Evolutionary conservation across 2,113 vertebrate genomes (phyloP).

Genomic region (Climacteris rufus): DNA sequence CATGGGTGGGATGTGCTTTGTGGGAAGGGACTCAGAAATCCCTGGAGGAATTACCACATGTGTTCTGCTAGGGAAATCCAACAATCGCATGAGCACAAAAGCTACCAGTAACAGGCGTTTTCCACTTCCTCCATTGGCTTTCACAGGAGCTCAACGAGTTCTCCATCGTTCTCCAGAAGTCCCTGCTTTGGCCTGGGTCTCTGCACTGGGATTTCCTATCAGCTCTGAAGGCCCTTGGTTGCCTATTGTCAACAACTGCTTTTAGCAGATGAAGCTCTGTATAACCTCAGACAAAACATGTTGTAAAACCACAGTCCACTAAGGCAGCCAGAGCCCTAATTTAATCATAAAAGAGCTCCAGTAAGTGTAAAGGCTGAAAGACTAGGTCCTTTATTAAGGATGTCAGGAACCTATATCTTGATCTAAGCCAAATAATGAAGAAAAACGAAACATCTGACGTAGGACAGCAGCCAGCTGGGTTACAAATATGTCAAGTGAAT

Average conservation of each 20-base stretch:
- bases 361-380: background rate
- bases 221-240: background rate
- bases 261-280: background rate
- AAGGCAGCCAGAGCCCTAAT: background rate
- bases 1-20: background rate
- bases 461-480: background rate
- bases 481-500: background rate
- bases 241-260: background rate
- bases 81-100: conserved; percentile 13
- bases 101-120: background rate
- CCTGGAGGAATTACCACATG: background rate
- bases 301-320: background rate
- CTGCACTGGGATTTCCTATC: conserved; percentile 13
- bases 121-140: conserved; percentile 18
- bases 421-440: background rate
- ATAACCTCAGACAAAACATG: background rate
- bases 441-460: background rate
- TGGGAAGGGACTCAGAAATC: background rate
- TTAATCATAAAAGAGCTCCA: background rate
- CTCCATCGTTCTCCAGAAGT: background rate
- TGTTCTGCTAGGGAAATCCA: conserved; percentile 36
- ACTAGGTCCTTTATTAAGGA: background rate
- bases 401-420: background rate
- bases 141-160: background rate
- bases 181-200: background rate